Conservation (phyloP, 2,113 vertebrate species). For the Lepisosteus oculatus region DNA sequence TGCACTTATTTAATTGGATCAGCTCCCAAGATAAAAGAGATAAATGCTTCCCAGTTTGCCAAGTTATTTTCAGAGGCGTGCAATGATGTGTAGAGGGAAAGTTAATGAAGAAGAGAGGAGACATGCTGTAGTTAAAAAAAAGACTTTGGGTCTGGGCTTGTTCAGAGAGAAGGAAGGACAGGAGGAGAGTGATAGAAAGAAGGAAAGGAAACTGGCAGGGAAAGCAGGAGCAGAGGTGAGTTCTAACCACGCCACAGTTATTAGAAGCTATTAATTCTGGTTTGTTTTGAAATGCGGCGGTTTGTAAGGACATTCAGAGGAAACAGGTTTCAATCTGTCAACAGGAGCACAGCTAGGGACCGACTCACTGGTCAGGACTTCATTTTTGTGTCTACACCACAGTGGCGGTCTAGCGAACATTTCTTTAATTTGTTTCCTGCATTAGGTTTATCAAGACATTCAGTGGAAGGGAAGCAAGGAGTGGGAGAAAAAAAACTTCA, state of each 20-base stretch:
- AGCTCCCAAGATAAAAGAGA: conserved; percentile 90
- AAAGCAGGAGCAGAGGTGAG: conserved; percentile 5
- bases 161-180: conserved; percentile 19
- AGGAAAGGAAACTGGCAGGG: background rate
- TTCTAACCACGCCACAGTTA: conserved; percentile 12
- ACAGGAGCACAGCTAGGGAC: too few relatives aligned
- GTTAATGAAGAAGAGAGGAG: conserved; percentile 62
- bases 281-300: too few relatives aligned
- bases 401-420: background rate
- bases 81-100: conserved; percentile 69
- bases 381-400: too few relatives aligned
- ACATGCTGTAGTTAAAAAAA: conserved; percentile 56
- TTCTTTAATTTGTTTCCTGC: background rate
- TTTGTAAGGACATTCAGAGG: too few relatives aligned
- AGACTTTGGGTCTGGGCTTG: conserved; percentile 50
- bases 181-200: background rate
- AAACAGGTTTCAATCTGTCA: too few relatives aligned
- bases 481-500: conserved; percentile 18
- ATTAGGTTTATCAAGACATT: background rate
- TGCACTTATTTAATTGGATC: conserved; percentile 95
- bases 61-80: conserved; percentile 84
- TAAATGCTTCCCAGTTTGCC: conserved; percentile 80
- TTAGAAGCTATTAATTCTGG: conserved; percentile 12
- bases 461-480: conserved; percentile 27
- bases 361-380: too few relatives aligned